Conservation (phyloP, 2,888 invertebrate species). For the Ophion costatus region DNA sequence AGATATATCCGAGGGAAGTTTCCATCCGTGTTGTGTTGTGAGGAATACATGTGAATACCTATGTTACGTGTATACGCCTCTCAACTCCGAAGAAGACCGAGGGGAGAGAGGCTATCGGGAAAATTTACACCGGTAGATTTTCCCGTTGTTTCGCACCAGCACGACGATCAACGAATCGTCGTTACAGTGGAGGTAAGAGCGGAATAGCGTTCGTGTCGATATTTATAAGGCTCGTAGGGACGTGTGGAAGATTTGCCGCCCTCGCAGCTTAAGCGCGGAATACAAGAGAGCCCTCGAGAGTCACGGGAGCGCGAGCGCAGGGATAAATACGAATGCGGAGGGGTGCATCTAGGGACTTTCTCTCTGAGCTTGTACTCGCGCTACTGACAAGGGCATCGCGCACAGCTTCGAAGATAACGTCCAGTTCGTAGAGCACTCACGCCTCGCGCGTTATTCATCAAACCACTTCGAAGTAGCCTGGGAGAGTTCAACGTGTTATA, state of each 20-base stretch:
- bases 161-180: slow-evolving; percentile 65
- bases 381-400: slow-evolving; percentile 1
- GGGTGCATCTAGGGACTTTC: background rate
- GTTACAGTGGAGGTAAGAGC: background rate
- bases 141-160: slow-evolving; percentile 54
- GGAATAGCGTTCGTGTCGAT: slow-evolving; percentile 12
- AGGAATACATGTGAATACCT: slow-evolving; percentile 26
- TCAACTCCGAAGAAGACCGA: background rate
- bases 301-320: slow-evolving; percentile 51
- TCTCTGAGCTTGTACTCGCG: background rate
- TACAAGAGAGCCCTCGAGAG: slow-evolving; percentile 38
- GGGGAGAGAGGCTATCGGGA: slow-evolving; percentile 10
- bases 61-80: slow-evolving; percentile 10
- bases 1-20: slow-evolving; percentile 56
- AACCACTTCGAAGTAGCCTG: too few relatives aligned
- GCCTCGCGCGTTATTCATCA: too few relatives aligned
- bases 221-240: slow-evolving; percentile 47
- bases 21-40: slow-evolving; percentile 53
- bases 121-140: slow-evolving; percentile 57
- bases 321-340: slow-evolving; percentile 17
- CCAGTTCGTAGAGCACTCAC: too few relatives aligned
- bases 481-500: too few relatives aligned
- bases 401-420: background rate
- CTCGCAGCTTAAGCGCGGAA: slow-evolving; percentile 1
- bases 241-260: slow-evolving; percentile 35